Evolutionary conservation across 2,888 invertebrate genomes (phyloP).

Genomic region (Icerya purchasi): DNA sequence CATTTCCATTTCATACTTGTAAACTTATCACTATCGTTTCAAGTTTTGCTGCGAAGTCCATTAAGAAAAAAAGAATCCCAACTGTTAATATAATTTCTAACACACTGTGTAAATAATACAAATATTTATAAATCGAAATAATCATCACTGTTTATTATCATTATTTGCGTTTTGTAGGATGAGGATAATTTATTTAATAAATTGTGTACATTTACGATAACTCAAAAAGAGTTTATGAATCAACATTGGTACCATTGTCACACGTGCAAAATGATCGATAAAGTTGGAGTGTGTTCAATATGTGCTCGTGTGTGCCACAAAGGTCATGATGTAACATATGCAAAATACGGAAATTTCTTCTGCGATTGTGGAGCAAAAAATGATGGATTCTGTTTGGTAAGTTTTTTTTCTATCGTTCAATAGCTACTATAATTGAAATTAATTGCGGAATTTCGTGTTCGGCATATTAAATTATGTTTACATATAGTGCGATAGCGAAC

Average conservation of each 20-base stretch:
- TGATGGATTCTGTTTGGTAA: constrained; percentile 48
- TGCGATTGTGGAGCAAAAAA: constrained; percentile 97
- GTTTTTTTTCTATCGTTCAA: too few species aligned
- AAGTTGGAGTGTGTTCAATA: constrained; percentile 91
- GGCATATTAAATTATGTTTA: too few species aligned
- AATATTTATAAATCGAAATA: neutral
- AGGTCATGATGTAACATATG: constrained; percentile 88
- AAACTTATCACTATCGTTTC: too few species aligned
- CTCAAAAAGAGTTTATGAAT: constrained; percentile 94
- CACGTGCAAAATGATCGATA: constrained; percentile 95
- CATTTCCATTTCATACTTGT: too few species aligned
- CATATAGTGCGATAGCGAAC: too few species aligned
- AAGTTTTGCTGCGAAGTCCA: too few species aligned
- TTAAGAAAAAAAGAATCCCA: too few species aligned
- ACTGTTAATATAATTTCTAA: too few species aligned
- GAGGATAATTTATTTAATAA: constrained; percentile 77
- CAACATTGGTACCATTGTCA: constrained; percentile 99
- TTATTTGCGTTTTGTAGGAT: constrained; percentile 35
- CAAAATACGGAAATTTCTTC: constrained; percentile 97
- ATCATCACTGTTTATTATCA: neutral
- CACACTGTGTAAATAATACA: neutral
- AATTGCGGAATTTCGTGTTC: too few species aligned
- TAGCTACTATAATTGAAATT: too few species aligned
- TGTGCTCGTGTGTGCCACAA: constrained; percentile 94
- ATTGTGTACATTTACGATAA: constrained; percentile 87